phyloP scores from a whole-genome alignment of 2,888 invertebrate genomes.

The Punctoribates punctum region DNA sequence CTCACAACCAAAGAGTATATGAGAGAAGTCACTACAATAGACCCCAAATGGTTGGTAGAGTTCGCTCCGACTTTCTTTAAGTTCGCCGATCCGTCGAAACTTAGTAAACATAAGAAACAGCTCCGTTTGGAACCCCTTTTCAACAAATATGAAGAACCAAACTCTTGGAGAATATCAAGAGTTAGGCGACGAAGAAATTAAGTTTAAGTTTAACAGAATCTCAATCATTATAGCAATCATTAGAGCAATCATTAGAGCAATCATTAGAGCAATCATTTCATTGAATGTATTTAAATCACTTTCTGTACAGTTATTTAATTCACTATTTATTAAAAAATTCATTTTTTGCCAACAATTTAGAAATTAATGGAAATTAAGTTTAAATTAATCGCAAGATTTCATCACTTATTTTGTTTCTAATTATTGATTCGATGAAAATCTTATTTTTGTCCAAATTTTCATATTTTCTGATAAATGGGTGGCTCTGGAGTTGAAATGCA shows the following conservation, averaged over 20 bases:
- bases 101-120: conserved; percentile 98
- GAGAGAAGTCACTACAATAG: conserved; percentile 94
- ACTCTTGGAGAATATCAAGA: conserved; percentile 97
- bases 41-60: conserved; percentile 97
- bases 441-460: conserved; percentile 19
- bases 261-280: no score
- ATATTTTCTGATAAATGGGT: conserved; percentile 15
- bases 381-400: no score
- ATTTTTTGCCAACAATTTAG: no score
- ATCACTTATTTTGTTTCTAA: no score
- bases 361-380: no score
- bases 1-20: conserved; percentile 99
- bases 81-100: conserved; percentile 95
- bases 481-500: conserved; percentile 2
- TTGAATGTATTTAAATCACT: no score
- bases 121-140: conserved; percentile 95
- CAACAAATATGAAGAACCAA: conserved; percentile 98
- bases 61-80: conserved; percentile 99
- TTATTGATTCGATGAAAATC: not conserved
- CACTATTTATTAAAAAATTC: no score
- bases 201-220: no score
- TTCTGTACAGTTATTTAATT: no score
- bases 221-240: no score
- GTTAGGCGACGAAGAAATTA: conserved; percentile 82
- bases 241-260: no score